Base-by-base conservation (phyloP, 2,888 invertebrate genomes). In the Scaptomyza reducta region DNA sequence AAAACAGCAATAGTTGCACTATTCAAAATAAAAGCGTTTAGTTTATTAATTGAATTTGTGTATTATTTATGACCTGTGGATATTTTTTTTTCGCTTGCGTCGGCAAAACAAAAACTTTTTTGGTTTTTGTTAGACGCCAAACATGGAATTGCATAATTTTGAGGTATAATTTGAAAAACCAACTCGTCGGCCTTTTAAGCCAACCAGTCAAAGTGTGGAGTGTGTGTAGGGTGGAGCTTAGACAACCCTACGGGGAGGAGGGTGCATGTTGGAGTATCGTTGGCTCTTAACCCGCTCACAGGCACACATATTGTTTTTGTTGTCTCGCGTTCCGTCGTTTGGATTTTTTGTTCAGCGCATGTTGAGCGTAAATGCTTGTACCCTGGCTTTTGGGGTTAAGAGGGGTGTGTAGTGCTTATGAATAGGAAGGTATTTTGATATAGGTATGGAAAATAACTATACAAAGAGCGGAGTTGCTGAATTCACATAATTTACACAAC, bases 131-230 rank as follows among this genome's bases (percentile, higher is more conserved):
- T 63, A 42, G 74, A 13, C 42, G 87, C 22, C 65, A 77, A 51
- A 64, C 84, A 88, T 84, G 84, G 62, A 78, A 74, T 70, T 67
- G 84, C 84, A 84, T 88, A 84, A 85, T 89, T 81, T 81, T 51
- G 44, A 70, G 74, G 72, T 58, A 69, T 88, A 87, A 88, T 88
- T 83, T 71, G 57, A 55, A 70, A 83, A 85, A 58, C 65, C 61
- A 83, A 83, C 77, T 38, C 25, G 35, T 16, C 51, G 51, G 45
- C 46, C 22, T 58, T 73, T 64, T 51, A 57, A 63, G 58, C 58
- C 35, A 25, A 44, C 44, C 9, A 45, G 10, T 14, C 16, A 16
- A 38, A 50, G 40, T 50, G 47, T 9, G 29, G 5, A 0, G 27
- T 27, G 9, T 1, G 10, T n/a, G 18, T 6, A 10, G 9, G 14